These are phyloP conservation scores for Bombus vancouverensis DNA, from an alignment of 1,140 invertebrate genomes.

Conservation along the genomic window DNA sequence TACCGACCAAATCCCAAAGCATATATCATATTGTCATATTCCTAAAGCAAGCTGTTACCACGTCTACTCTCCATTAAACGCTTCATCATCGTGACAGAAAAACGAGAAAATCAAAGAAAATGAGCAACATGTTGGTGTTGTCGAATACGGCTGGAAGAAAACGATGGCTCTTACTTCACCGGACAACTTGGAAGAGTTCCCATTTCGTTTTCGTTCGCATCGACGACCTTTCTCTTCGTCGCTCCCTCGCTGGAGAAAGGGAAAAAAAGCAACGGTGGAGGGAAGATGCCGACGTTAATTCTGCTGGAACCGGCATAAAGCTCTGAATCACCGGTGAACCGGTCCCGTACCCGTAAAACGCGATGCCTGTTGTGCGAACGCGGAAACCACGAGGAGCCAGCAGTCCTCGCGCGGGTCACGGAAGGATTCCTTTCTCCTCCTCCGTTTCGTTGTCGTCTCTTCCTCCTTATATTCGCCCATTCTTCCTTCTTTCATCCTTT, in stretches of 20 bases:
- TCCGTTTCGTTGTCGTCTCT: not conserved
- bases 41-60: too few species aligned
- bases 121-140: not conserved
- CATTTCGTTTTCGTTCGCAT: conserved; percentile 46
- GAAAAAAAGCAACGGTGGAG: conserved; percentile 54
- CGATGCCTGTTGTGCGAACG: conserved; percentile 67
- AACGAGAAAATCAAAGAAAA: not conserved
- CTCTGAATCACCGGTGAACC: conserved; percentile 75
- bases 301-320: conserved; percentile 51
- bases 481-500: not conserved
- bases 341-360: conserved; percentile 62
- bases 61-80: not conserved
- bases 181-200: conserved; percentile 11
- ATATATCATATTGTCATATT: too few species aligned
- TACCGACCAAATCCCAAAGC: too few species aligned
- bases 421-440: conserved; percentile 69
- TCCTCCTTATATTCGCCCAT: not conserved
- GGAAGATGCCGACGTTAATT: conserved; percentile 52
- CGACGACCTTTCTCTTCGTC: conserved; percentile 37
- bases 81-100: not conserved
- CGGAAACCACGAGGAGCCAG: conserved; percentile 70
- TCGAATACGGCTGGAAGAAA: not conserved
- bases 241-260: conserved; percentile 30
- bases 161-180: not conserved
- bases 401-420: conserved; percentile 59